Evolutionary conservation across 2,113 vertebrate species (phyloP), one percentile per base, ranked within the genome.

Genomic region (Coptodon rendalli): DNA sequence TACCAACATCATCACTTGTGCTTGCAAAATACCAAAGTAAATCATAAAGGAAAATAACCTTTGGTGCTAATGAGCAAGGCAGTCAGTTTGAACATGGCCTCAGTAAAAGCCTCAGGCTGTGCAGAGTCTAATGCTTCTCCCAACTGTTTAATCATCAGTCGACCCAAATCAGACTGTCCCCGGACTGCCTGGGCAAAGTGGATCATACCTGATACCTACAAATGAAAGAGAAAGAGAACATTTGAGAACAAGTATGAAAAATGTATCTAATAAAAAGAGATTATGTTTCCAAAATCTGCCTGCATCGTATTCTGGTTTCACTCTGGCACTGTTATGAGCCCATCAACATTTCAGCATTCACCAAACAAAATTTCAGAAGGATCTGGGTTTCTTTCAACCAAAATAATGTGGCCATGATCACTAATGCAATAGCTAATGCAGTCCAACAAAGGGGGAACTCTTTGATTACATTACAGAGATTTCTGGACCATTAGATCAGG

Each of bases 71-170:
- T 99, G 81, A 99, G 97, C 95, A 99, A 94, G 0, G 99, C 99
- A 0, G 98, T 97, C 94, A 99, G 94, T 89, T 99, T 99, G 96
- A 99, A 99, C 98, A 99, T 99, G 93, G 97, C 97, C 92, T 99
- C 98, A 0, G 98, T 99, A 91, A 99, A 99, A 10, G 94, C 94
- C 82, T 98, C 97, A 2, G 97, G 94, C n/a, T 96, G 95, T 0
- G 89, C 88, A 1, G 91, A 94, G 22, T 97, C 98, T 87, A 99
- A 88, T 6, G 98, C 98, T 17, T 96, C 95, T 45, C 92, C 97
- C 93, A 99, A 96, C 83, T 98, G 97, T 73, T 96, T 97, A 80
- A 99, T 93, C 98, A 99, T 97, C 92, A 99, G 94, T 89, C 97
- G 97, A 94, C 96, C 97, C 66, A 99, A 96, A 93, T 99, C 97